Percentiles rank a stretch among this genome's conserved stretches.
Evolutionary conservation across 2,797 vertebrate species (phyloP).

Genomic region (Chiloscyllium punctatum): DNA sequence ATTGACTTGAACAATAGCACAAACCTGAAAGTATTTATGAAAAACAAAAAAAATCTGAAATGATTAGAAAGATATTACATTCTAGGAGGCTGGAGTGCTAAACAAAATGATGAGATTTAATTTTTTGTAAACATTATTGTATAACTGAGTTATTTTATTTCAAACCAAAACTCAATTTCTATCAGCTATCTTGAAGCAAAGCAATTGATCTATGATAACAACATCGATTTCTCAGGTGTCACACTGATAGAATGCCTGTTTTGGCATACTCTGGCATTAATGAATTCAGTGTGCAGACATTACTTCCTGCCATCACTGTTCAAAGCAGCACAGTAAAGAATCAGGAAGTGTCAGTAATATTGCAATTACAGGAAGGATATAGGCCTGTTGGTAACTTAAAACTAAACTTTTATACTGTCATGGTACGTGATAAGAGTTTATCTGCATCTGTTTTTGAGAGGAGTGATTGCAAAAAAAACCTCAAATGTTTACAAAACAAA

Average conservation of each 20-base stretch:
- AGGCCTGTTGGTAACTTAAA: constrained; percentile 5
- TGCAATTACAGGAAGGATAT: constrained; percentile 18
- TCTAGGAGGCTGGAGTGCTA: not conserved
- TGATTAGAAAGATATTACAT: not conserved
- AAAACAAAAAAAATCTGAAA: not conserved
- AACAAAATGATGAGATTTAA: not conserved
- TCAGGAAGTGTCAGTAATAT: constrained; percentile 31
- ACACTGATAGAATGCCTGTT: too few species aligned
- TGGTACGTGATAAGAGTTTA: not conserved
- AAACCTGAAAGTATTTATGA: not conserved
- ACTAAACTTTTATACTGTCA: not conserved
- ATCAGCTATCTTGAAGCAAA: not conserved
- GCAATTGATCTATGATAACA: not conserved
- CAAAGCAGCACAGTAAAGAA: not conserved
- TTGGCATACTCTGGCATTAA: not conserved
- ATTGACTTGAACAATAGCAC: not conserved
- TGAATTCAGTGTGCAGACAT: not conserved
- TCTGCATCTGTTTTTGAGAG: not conserved
- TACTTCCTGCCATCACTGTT: not conserved
- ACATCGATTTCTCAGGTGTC: not conserved
- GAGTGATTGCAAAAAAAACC: not conserved
- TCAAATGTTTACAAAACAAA: constrained; percentile 2
- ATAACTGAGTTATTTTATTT: not conserved
- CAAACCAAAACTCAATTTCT: not conserved
- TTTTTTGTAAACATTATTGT: not conserved